phyloP scores from a whole-genome alignment of 2,797 vertebrate genomes.

The Manis javanica region DNA sequence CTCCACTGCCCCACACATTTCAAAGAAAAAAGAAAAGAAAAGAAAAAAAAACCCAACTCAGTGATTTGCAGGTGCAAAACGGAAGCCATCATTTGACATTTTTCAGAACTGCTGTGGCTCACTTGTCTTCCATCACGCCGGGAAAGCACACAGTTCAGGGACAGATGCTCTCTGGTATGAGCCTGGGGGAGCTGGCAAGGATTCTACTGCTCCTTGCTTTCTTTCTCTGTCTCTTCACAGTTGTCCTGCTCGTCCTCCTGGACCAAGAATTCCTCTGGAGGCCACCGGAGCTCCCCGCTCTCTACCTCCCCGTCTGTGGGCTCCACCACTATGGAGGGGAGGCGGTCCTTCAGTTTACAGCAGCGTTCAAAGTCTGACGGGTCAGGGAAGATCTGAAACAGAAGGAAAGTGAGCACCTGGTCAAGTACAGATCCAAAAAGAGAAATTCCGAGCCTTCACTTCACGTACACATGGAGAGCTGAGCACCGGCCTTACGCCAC shows the following conservation, averaged over 20 bases:
- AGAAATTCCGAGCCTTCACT: not conserved
- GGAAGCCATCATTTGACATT: slow-evolving; percentile 85
- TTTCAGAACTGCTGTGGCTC: slow-evolving; percentile 54
- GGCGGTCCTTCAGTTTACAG: slow-evolving; percentile 98
- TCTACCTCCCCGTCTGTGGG: slow-evolving; percentile 97
- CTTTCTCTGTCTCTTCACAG: slow-evolving; percentile 86
- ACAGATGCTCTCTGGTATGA: slow-evolving; percentile 71
- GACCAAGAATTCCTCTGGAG: slow-evolving; percentile 96
- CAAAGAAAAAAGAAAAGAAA: slow-evolving; percentile 75
- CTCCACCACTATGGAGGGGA: slow-evolving; percentile 98
- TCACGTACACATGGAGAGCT: accelerated
- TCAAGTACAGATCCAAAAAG: slow-evolving; percentile 25
- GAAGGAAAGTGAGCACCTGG: slow-evolving; percentile 11
- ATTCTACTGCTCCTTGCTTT: slow-evolving; percentile 89
- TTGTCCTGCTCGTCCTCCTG: slow-evolving; percentile 91
- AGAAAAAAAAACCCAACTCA: slow-evolving; percentile 84
- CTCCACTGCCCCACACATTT: slow-evolving; percentile 84
- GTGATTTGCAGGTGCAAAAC: slow-evolving; percentile 89
- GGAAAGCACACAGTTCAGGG: slow-evolving; percentile 85
- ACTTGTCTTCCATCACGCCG: slow-evolving; percentile 55
- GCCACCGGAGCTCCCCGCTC: slow-evolving; percentile 98
- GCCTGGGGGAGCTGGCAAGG: not conserved
- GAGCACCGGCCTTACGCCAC: accelerated
- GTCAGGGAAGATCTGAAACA: slow-evolving; percentile 96
- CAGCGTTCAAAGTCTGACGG: slow-evolving; percentile 97